phyloP scores from a whole-genome alignment of 2,888 invertebrate species.

The Sceliomorpha sp. region DNA sequence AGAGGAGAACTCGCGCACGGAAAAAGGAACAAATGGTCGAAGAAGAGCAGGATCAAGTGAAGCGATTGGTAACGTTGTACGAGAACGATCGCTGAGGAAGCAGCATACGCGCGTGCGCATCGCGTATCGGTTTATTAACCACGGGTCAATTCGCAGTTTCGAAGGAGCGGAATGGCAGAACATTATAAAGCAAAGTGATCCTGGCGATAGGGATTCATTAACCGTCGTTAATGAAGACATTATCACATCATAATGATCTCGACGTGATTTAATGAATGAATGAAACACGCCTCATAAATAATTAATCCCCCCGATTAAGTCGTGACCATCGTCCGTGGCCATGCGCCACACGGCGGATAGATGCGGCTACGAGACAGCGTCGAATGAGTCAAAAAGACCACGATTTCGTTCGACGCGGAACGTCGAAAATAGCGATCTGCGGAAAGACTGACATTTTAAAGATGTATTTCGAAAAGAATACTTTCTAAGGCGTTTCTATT shows the following conservation, averaged over 20 bases:
- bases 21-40: conserved; percentile 33
- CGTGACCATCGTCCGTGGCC: conserved; percentile 71
- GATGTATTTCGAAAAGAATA: no score
- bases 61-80: conserved; percentile 41
- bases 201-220: conserved; percentile 78
- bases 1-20: conserved; percentile 6
- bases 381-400: no score
- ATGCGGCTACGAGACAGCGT: no score
- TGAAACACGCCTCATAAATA: conserved; percentile 80
- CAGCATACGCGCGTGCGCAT: conserved; percentile 63
- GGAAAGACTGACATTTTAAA: no score
- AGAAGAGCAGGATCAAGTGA: conserved; percentile 35
- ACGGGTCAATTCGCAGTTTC: conserved; percentile 76
- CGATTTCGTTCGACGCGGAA: no score
- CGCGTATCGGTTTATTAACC: conserved; percentile 74
- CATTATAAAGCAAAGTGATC: conserved; percentile 73
- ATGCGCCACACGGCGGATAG: conserved; percentile 58
- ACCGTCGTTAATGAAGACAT: conserved; percentile 80
- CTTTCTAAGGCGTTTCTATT: no score
- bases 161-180: conserved; percentile 62
- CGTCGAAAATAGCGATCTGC: no score
- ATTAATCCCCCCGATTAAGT: conserved; percentile 76
- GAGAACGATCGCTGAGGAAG: conserved; percentile 42
- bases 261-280: conserved; percentile 78
- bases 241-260: conserved; percentile 80